phyloP scores from a whole-genome alignment of 2,888 invertebrate species.

The Heteropelma amictum region DNA sequence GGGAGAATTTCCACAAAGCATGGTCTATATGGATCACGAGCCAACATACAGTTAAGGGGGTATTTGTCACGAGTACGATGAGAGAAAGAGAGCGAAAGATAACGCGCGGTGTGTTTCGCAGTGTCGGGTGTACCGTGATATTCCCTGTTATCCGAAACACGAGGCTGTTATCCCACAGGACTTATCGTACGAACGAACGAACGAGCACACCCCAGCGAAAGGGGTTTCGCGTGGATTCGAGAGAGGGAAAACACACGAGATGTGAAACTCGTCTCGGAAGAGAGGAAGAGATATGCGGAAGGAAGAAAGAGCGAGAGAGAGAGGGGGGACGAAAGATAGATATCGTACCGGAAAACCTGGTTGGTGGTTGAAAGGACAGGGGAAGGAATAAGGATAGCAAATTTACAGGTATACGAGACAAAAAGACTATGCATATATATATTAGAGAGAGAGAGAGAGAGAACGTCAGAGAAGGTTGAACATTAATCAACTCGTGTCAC shows the following conservation, averaged over 20 bases:
- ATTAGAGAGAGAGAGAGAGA: conserved; percentile 28
- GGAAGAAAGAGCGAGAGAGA: conserved; percentile 1
- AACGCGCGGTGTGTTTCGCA: conserved; percentile 58
- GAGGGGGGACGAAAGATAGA: not conserved
- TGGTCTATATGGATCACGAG: conserved; percentile 1
- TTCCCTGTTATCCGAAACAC: conserved; percentile 77
- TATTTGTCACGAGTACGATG: conserved; percentile 59
- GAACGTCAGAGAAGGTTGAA: conserved; percentile 46
- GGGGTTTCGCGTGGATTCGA: conserved; percentile 52
- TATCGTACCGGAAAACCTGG: conserved; percentile 35
- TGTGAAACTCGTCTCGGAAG: conserved; percentile 36
- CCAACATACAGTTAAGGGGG: conserved; percentile 30
- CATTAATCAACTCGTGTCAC: conserved; percentile 74
- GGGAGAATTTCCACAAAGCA: conserved; percentile 26
- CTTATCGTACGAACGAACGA: conserved; percentile 71
- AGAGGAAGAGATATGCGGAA: conserved; percentile 25
- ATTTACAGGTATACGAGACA: too few relatives aligned
- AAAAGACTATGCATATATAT: too few relatives aligned
- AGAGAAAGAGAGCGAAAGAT: conserved; percentile 1
- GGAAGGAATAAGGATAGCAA: not conserved
- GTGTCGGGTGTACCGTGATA: conserved; percentile 74
- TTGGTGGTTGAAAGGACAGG: conserved; percentile 12
- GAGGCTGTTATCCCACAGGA: conserved; percentile 76
- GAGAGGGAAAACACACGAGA: conserved; percentile 35
- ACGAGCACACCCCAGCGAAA: conserved; percentile 54